Evolutionary conservation across 2,113 vertebrate species (phyloP), one percentile per base, ranked within the genome.

Genomic region (Oxyruncus cristatus): DNA sequence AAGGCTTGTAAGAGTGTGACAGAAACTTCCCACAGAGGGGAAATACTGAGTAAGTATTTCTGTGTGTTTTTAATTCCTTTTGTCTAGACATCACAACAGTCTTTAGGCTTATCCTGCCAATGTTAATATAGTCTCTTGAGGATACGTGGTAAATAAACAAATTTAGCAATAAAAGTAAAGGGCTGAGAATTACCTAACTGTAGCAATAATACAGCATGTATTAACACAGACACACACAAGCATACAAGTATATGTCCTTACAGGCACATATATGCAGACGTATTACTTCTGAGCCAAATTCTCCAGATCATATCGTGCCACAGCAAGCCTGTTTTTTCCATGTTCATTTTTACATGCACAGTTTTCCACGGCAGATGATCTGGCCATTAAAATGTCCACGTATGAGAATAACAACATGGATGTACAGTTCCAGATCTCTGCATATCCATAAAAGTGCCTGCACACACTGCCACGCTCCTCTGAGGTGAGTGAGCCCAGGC

Each of bases 31-130:
- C 87, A 91, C 77, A 46, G 77, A 85, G 93, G 53, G 81, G 88
- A 95, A 97, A 89, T 82, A 89, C 27, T 95, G 86, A 79, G 77
- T 93, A 93, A 95, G 73, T 87, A 85, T 89, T 94, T 95, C 91
- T 95, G 65, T 72, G 70, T 76, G 78, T 30, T 61, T 87, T 95
- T 82, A 95, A 85, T 95, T 91, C 87, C 89, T 91, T 96, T 97
- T 96, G 91, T 97, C 94, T 95, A 96, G 96, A 95, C 94, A 95
- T 71, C 94, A 84, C 47, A 95, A 81, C 89, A 87, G 70, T 67
- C 12, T 0, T 75, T 46, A 72, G n/a, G n/a, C 37, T 95, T 95
- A 82, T 49, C 52, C 89, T 95, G 95, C 77, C 92, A 75, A 63
- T 32, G 44, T 86, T 85, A 91, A 88, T 86, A 77, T 58, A 81